These are phyloP conservation scores for Lagorchestes hirsutus DNA, from an alignment of 2,797 vertebrate species.

Conservation along the genomic window DNA sequence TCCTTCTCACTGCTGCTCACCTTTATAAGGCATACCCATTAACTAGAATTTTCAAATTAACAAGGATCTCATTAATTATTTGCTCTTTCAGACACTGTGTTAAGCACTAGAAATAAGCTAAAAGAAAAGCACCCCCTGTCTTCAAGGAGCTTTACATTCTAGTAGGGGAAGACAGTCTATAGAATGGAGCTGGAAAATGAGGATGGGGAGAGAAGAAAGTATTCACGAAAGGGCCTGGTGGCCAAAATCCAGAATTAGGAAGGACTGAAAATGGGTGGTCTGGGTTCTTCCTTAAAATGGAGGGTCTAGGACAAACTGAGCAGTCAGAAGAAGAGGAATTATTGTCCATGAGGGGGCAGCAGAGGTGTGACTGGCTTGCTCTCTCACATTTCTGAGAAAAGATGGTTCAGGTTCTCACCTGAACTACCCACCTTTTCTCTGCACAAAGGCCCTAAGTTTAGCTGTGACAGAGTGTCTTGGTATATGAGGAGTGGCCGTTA, in stretches of 20 bases:
- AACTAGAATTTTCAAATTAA: not conserved
- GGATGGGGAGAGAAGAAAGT: not conserved
- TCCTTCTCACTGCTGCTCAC: not conserved
- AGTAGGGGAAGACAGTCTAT: not conserved
- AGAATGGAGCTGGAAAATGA: not conserved
- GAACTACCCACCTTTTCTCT: not conserved
- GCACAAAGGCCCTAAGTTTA: not conserved
- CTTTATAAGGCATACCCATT: not conserved
- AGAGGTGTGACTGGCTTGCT: not conserved
- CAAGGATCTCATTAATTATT: not conserved
- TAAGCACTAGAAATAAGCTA: not conserved
- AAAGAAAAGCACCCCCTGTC: not conserved
- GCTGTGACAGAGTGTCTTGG: not conserved
- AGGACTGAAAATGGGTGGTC: not conserved
- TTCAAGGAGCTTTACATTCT: not conserved
- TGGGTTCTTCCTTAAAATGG: not conserved
- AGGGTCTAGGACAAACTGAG: not conserved
- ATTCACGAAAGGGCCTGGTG: not conserved
- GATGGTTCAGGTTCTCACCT: not conserved
- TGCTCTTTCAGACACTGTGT: not conserved
- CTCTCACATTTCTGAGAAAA: not conserved
- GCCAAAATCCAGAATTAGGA: not conserved
- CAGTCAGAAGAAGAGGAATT: not conserved
- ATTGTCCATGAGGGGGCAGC: not conserved
- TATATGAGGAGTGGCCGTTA: not conserved